These are phyloP conservation scores for Galendromus occidentalis DNA, from an alignment of 1,140 invertebrate species.

Conservation along the genomic window DNA sequence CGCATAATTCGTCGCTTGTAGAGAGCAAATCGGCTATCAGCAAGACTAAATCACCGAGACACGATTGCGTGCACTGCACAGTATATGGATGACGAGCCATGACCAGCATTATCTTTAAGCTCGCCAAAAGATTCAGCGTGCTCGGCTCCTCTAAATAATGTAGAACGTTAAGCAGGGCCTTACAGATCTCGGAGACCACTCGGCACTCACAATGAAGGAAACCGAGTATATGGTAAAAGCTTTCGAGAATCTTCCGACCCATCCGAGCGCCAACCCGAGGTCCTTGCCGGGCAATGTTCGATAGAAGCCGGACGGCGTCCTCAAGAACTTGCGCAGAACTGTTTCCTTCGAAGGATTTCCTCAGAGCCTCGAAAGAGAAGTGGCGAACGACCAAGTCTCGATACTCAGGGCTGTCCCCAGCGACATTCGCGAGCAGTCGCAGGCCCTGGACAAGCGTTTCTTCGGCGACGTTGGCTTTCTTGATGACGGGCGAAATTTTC, in stretches of 20 bases:
- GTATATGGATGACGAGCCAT: neutral
- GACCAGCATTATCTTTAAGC: neutral
- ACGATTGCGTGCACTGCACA: neutral
- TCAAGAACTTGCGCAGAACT: neutral
- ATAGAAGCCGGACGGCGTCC: neutral
- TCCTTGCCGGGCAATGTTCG: neutral
- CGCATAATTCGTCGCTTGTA: neutral
- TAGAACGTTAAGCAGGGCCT: neutral
- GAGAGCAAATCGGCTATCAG: neutral
- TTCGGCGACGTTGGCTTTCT: neutral
- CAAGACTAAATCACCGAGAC: neutral
- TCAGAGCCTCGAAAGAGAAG: neutral
- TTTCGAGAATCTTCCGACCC: neutral
- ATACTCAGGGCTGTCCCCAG: neutral
- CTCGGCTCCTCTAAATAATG: neutral
- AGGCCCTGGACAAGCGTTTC: neutral
- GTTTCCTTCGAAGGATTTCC: neutral
- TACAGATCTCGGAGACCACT: neutral
- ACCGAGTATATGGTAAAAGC: neutral
- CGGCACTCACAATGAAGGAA: neutral
- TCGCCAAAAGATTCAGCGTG: neutral
- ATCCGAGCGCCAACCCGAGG: neutral
- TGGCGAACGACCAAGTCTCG: neutral
- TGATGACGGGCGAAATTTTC: neutral
- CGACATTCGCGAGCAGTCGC: neutral